phyloP scores from a whole-genome alignment of 2,797 vertebrate species.

The Mionectes olivaceus region DNA sequence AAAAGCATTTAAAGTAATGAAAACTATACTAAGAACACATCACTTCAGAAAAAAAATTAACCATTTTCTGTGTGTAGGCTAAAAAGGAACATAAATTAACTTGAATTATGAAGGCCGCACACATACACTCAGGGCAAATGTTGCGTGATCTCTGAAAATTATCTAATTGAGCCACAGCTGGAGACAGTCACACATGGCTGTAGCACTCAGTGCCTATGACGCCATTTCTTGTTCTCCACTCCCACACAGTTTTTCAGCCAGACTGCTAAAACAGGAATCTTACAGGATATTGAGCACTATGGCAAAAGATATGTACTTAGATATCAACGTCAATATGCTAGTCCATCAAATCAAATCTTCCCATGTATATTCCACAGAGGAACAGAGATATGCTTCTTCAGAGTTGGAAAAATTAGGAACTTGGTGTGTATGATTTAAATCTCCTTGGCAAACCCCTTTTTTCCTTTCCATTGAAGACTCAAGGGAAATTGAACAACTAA shows the following conservation, averaged over 20 bases:
- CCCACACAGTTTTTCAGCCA: not conserved
- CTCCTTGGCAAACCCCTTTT: not conserved
- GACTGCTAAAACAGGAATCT: not conserved
- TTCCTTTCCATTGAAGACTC: not conserved
- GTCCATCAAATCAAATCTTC: not conserved
- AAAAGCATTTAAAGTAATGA: slow-evolving; percentile 45
- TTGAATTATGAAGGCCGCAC: not conserved
- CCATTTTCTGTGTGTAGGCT: not conserved
- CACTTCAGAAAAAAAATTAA: not conserved
- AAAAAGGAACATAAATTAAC: not conserved
- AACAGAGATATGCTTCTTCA: not conserved
- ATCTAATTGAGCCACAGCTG: slow-evolving; percentile 11
- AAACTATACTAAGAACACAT: slow-evolving; percentile 51
- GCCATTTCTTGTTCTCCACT: not conserved
- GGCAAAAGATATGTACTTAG: not conserved
- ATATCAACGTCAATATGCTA: not conserved
- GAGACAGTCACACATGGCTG: not conserved
- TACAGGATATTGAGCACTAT: not conserved
- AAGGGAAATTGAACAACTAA: not conserved
- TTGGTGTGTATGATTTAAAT: not conserved
- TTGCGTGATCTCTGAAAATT: not conserved
- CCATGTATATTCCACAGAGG: not conserved
- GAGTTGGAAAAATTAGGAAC: not conserved
- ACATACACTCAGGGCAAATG: not conserved
- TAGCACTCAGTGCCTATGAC: not conserved